Evolutionary conservation across 2,113 vertebrate genomes (phyloP).

Genomic region (Grantiella picta): DNA sequence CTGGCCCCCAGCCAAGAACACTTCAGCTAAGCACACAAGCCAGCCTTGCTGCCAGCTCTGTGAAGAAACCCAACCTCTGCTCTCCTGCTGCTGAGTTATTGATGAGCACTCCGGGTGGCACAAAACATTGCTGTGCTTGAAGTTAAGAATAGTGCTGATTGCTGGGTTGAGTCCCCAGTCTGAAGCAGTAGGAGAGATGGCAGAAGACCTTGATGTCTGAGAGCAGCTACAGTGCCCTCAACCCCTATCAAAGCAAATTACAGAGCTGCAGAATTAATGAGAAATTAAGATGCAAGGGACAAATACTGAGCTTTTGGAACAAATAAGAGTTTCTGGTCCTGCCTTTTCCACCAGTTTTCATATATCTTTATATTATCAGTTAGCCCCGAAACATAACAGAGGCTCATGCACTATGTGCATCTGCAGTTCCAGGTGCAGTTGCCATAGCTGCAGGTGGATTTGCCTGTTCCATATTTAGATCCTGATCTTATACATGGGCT

Average conservation of each 20-base stretch:
- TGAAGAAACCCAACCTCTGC: neutral
- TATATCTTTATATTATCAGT: neutral
- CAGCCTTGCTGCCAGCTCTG: neutral
- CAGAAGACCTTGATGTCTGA: neutral
- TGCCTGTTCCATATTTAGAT: conserved; percentile 43
- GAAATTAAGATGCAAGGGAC: neutral
- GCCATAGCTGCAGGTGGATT: conserved; percentile 37
- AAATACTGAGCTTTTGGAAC: neutral
- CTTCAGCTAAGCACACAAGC: neutral
- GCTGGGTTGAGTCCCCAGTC: neutral
- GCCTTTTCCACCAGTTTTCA: neutral
- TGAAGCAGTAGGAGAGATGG: neutral
- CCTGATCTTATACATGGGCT: neutral
- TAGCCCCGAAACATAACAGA: neutral
- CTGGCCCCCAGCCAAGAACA: neutral
- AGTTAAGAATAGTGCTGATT: neutral
- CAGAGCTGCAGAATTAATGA: neutral
- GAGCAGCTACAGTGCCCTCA: neutral
- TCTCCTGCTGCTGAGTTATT: neutral
- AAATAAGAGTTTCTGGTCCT: neutral
- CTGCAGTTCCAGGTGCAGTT: neutral
- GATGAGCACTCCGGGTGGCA: neutral
- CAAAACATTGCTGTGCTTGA: neutral
- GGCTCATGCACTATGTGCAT: neutral
- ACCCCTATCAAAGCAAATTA: neutral